A percentile compares a stretch with the other conserved stretches of the same genome.
Evolutionary conservation across 2,888 invertebrate species (phyloP).

Genomic region (Linnaemya vulpina): DNA sequence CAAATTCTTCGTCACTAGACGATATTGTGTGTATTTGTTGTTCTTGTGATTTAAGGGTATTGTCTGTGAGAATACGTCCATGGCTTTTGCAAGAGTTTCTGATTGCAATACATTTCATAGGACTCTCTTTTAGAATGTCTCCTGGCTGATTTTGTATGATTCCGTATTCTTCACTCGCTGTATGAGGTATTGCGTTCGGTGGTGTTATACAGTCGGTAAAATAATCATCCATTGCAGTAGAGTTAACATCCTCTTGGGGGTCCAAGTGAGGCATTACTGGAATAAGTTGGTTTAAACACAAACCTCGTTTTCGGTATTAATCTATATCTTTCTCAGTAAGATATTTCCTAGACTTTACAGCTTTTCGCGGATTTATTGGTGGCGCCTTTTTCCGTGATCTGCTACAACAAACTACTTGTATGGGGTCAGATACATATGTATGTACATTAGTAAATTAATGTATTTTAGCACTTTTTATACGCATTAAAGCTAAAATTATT

Average conservation of each 20-base stretch:
- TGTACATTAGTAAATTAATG: slow-evolving; percentile 1
- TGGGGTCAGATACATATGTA: slow-evolving; percentile 21
- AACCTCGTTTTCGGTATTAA: not conserved
- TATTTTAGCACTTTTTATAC: slow-evolving; percentile 33
- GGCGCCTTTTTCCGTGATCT: slow-evolving; percentile 67
- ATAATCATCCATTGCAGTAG: slow-evolving; percentile 40
- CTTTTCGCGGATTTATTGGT: slow-evolving; percentile 6
- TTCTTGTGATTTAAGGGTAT: not conserved
- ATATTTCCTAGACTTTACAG: not conserved
- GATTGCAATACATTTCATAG: not conserved
- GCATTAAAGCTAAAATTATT: not conserved
- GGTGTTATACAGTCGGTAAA: slow-evolving; percentile 36
- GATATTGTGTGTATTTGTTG: slow-evolving; percentile 69
- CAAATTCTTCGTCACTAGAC: slow-evolving; percentile 59
- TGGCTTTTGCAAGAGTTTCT: not conserved
- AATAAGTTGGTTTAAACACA: not conserved
- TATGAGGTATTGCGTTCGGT: not conserved
- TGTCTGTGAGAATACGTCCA: not conserved
- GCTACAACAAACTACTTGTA: slow-evolving; percentile 32
- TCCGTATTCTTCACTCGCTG: slow-evolving; percentile 8
- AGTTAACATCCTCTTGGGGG: slow-evolving; percentile 32
- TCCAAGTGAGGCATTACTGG: slow-evolving; percentile 59
- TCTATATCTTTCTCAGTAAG: not conserved
- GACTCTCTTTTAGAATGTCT: not conserved
- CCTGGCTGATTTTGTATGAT: not conserved